A percentile compares a stretch with the other conserved stretches of the same genome.
phyloP scores from a whole-genome alignment of 2,797 vertebrate genomes.

The Paguma larvata region DNA sequence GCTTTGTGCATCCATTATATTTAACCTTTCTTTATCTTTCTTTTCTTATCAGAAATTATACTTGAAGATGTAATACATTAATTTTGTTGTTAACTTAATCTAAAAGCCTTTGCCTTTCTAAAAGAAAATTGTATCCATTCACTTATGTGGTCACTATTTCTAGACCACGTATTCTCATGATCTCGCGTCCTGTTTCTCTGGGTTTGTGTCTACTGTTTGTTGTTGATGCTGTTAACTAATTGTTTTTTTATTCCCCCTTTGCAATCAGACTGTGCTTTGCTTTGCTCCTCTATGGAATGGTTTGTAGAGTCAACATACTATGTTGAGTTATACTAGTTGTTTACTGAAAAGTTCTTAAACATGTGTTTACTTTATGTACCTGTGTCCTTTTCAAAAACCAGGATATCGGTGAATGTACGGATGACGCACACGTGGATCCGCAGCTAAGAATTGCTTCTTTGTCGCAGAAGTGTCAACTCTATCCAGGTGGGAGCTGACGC shows the following conservation, averaged over 20 bases:
- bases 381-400: slow-evolving; percentile 71
- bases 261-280: neutral
- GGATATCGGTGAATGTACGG: slow-evolving; percentile 80
- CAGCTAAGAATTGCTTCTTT: neutral
- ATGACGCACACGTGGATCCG: slow-evolving; percentile 61
- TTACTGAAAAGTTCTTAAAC: slow-evolving; percentile 65
- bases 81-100: slow-evolving; percentile 25
- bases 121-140: neutral
- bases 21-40: neutral
- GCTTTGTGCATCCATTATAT: neutral
- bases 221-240: neutral
- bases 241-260: slow-evolving; percentile 45
- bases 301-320: neutral
- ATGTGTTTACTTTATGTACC: neutral
- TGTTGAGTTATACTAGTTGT: neutral
- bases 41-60: neutral
- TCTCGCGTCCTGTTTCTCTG: neutral
- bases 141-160: neutral
- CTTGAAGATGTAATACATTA: neutral
- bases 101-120: neutral
- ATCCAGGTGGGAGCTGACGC: slow-evolving; percentile 79
- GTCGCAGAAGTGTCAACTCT: slow-evolving; percentile 64
- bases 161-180: neutral
- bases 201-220: neutral
- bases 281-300: neutral